These are phyloP conservation scores for Polyommatus iphigenia DNA, from an alignment of 2,888 invertebrate genomes.

Conservation along the genomic window DNA sequence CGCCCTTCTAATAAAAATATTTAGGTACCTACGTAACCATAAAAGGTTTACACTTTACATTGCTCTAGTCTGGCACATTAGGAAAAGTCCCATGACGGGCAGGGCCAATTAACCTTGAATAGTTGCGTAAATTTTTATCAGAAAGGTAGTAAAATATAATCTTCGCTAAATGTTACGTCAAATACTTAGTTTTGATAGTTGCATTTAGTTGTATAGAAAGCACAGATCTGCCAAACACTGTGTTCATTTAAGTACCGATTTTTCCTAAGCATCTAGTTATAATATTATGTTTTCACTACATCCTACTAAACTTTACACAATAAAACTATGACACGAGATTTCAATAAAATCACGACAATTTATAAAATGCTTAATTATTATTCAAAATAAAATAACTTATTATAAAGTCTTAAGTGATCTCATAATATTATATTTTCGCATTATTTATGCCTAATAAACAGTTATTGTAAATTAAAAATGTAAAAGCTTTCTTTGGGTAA, in stretches of 20 bases:
- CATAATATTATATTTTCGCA: background rate
- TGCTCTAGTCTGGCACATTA: background rate
- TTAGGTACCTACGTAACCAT: background rate
- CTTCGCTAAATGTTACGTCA: conserved; percentile 36
- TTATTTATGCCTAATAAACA: background rate
- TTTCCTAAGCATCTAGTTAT: conserved; percentile 22
- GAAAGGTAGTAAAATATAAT: background rate
- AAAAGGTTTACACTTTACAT: background rate
- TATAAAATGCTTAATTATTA: background rate
- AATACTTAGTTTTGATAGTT: conserved; percentile 46
- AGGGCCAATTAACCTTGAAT: background rate
- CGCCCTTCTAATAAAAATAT: background rate
- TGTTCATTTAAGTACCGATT: conserved; percentile 51
- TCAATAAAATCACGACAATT: background rate
- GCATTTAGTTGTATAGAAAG: conserved; percentile 48
- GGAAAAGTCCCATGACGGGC: background rate
- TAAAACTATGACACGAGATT: background rate
- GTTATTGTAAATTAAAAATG: background rate
- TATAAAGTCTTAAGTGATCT: background rate
- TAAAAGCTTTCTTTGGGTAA: no score
- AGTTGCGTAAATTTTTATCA: background rate
- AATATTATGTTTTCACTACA: background rate
- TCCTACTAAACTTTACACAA: background rate
- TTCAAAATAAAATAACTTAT: background rate
- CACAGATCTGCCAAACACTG: conserved; percentile 65